Evolutionary conservation across 2,888 invertebrate genomes (phyloP), one percentile per base, ranked within the genome.

Genomic region (Brachyopa scutellaris): DNA sequence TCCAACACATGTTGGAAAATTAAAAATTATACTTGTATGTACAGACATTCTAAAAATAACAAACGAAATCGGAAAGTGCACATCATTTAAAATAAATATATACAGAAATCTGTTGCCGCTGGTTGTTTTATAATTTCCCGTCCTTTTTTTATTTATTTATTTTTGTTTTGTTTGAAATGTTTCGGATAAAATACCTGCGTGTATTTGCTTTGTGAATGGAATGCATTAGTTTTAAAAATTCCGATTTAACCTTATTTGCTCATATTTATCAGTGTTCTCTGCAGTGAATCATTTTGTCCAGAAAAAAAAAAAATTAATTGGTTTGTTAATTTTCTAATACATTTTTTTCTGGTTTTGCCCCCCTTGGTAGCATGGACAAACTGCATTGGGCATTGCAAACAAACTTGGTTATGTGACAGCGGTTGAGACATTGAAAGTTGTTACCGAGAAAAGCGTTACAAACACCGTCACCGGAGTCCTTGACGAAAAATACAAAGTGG

Each of bases 381-480:
- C 99, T 3, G 97, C 99, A 2, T 93, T 99, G 84, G 97, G 97
- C 61, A 98, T 99, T 87, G 99, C 99, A 19, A 97, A 98, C 90
- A 95, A 97, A 77, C 93, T 99, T 69, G 99, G 99, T 73, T 99
- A 99, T 92, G 97, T 99, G 87, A 98, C 97, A 70, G 99, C 99
- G 0, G 98, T 99, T 78, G 99, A 99, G 90, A 97, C 98, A 2
- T 91, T 99, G 61, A 96, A 98, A 87, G 96, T 97, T 0, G 97
- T 97, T 66, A 97, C 97, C 0, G 96, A 97, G 86, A 95, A 94
- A 85, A 94, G 93, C 7, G 92, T 93, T 7, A 93, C 93, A 9
- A 94, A 94, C 9, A 93, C 93, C 4, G 88, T 92, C 6, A 87
- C 85, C 15, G 89, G 88, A 38, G 84, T 87, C 2, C 66, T 89